Evolutionary conservation across 2,797 vertebrate species (phyloP), one percentile per base, ranked within the genome.

Genomic region (Platalea minor): DNA sequence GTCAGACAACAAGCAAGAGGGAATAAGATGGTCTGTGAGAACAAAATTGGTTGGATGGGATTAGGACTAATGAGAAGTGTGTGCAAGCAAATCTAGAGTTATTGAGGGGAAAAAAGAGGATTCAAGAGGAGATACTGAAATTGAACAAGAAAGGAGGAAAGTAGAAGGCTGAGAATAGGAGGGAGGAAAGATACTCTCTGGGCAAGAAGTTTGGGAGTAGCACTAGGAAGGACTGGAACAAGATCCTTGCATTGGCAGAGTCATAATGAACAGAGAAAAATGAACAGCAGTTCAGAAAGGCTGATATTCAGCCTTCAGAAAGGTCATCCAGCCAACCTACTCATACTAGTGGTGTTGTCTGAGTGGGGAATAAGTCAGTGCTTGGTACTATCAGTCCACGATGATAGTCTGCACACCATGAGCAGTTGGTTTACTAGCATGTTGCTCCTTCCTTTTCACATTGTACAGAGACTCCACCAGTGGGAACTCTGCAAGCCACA

Each of bases 61-160:
- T 64, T 91, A 56, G 1, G 10, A 43, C 10, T 61, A 51, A 43
- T 26, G 7, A 37, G 17, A 67, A 75, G 1, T 3, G 1, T 50
- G 7, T 37, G n/a, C 85, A 92, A 78, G 39, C 3, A 64, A 43
- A 46, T 19, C 23, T 39, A 21, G 43, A 56, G 21, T 39, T 81
- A 16, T 1, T 46, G 33, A 11, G 16, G 8, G 1, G 4, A 4
- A 4, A 43, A 1, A 15, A 54, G 4, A 73, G 2, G 3, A 53
- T 75, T 78, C 17, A 50, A 54, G 45, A 80, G 8, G 41, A 48
- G 15, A 20, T 45, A 25, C 0, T 83, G 64, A 86, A 93, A 85
- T 4, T n/a, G 25, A 85, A 9, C 17, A 41, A 59, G 7, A 83
- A 74, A 64, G 13, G 8, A 65, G 4, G 9, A 59, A 87, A 85